Percentiles rank a stretch among this genome's conserved stretches.
Conservation (phyloP, 2,113 vertebrate genomes). For the Chiloscyllium plagiosum region DNA sequence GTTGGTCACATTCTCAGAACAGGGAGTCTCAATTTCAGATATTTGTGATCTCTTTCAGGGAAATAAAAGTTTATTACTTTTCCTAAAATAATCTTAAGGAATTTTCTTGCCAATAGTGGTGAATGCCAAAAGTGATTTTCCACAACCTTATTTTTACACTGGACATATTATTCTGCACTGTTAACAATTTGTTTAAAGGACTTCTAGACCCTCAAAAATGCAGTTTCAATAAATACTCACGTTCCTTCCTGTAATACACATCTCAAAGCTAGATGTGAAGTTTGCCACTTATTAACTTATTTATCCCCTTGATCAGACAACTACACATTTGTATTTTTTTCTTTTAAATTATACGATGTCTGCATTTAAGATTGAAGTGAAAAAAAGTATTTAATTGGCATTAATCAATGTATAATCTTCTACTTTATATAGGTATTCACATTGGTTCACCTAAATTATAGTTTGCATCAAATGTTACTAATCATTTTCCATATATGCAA, state of each 20-base stretch:
- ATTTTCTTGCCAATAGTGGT: background rate
- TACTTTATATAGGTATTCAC: background rate
- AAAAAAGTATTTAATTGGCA: background rate
- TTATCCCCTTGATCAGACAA: background rate
- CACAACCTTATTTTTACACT: background rate
- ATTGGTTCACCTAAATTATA: background rate
- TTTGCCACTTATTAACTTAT: background rate
- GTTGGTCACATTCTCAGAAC: background rate
- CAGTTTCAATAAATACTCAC: background rate
- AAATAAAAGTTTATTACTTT: background rate
- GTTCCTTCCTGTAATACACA: background rate
- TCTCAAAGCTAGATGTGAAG: background rate
- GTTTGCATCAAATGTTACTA: background rate
- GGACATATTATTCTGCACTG: background rate
- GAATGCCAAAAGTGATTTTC: background rate
- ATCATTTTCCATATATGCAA: background rate
- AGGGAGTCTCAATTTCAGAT: background rate
- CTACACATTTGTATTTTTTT: background rate
- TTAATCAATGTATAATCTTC: background rate
- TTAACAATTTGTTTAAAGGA: background rate
- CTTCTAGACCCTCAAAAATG: background rate
- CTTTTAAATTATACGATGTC: too few species aligned
- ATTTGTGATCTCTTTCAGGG: background rate
- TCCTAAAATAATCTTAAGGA: background rate
- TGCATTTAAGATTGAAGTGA: background rate